Percentiles rank a stretch among this genome's conserved stretches.
phyloP scores from a whole-genome alignment of 2,797 vertebrate species.

The Erpetoichthys calabaricus region DNA sequence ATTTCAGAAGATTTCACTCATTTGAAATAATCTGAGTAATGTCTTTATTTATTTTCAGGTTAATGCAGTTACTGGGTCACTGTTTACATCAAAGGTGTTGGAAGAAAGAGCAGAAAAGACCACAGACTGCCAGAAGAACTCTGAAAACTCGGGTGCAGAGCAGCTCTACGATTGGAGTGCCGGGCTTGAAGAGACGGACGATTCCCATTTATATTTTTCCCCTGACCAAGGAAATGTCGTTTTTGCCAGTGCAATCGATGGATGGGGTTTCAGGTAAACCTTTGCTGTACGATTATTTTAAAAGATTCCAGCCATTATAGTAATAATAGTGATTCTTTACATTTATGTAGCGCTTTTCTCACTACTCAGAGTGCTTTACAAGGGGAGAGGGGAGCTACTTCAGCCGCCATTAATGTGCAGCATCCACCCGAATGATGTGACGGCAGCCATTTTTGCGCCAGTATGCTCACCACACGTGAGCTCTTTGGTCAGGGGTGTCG shows the following conservation, averaged over 20 bases:
- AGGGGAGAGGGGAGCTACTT: too few species aligned
- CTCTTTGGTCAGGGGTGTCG: too few species aligned
- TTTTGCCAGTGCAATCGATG: constrained; percentile 83
- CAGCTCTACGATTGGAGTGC: constrained; percentile 88
- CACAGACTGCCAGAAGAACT: constrained; percentile 21
- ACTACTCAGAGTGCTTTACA: too few species aligned
- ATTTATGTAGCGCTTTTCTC: too few species aligned
- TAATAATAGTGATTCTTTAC: not conserved
- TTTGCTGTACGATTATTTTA: not conserved
- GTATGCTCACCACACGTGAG: too few species aligned
- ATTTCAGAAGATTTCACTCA: too few species aligned
- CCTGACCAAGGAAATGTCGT: constrained; percentile 89
- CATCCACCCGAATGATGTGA: too few species aligned
- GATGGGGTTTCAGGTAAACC: constrained; percentile 86
- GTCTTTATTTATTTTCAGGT: constrained; percentile 46
- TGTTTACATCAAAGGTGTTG: constrained; percentile 89
- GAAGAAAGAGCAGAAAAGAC: constrained; percentile 81
- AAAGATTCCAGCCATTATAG: not conserved
- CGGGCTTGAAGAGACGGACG: constrained; percentile 74
- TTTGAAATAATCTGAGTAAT: not conserved
- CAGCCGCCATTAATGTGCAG: too few species aligned
- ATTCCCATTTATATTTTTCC: constrained; percentile 88
- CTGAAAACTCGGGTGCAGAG: constrained; percentile 31
- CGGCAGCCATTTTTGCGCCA: too few species aligned
- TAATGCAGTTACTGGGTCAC: constrained; percentile 77